Evolutionary conservation across 2,888 invertebrate genomes (phyloP).

Genomic region (Ectobius pallidus): DNA sequence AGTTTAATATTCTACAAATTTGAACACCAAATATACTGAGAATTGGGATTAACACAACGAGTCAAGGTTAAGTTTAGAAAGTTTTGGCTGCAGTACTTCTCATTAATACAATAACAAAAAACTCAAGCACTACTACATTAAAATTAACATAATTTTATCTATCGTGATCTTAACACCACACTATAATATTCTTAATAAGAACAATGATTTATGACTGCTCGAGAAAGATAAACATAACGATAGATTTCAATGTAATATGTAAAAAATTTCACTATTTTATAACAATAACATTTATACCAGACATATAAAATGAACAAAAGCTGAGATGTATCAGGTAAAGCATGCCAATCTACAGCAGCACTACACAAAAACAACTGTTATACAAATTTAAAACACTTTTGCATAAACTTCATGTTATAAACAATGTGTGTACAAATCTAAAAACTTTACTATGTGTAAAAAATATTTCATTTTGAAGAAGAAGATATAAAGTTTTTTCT

Average conservation of each 20-base stretch:
- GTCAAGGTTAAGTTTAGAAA: slow-evolving; percentile 16
- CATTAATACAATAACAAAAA: not conserved
- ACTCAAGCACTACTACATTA: no score
- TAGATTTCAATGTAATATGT: not conserved
- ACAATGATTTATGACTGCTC: no score
- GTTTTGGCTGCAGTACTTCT: slow-evolving; percentile 26
- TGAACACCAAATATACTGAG: slow-evolving; percentile 10
- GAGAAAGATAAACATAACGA: no score
- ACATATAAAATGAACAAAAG: slow-evolving; percentile 7
- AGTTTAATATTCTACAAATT: not conserved
- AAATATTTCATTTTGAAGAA: slow-evolving; percentile 17
- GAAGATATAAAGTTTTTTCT: slow-evolving; percentile 11
- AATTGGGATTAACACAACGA: not conserved
- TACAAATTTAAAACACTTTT: slow-evolving; percentile 16
- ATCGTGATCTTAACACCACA: no score
- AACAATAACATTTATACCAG: slow-evolving; percentile 25
- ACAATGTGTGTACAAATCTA: slow-evolving; percentile 20
- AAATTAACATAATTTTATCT: no score
- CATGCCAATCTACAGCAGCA: slow-evolving; percentile 11
- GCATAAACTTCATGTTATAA: slow-evolving; percentile 26
- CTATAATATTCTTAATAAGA: no score
- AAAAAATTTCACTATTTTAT: not conserved
- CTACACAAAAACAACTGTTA: slow-evolving; percentile 6
- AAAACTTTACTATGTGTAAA: slow-evolving; percentile 24
- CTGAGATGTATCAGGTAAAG: not conserved